Evolutionary conservation across 2,113 vertebrate species (phyloP).

Genomic region (Caranx ignobilis): DNA sequence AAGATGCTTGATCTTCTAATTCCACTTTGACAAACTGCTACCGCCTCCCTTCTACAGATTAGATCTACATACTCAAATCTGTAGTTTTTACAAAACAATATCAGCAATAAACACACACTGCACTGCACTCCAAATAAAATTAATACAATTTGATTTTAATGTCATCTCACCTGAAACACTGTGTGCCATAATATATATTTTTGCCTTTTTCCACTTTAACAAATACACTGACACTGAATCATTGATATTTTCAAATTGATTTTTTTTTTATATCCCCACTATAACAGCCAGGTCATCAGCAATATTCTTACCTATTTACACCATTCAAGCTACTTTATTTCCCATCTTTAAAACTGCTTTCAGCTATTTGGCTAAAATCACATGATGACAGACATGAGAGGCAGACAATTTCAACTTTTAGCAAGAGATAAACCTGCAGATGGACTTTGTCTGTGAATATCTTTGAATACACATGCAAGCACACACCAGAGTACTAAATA

Average conservation of each 20-base stretch:
- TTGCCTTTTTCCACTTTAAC: not conserved
- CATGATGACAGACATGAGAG: not conserved
- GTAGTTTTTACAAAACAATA: conserved; percentile 10
- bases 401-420: not conserved
- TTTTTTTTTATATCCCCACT: not conserved
- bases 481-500: not conserved
- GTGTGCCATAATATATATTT: conserved; percentile 1
- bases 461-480: not conserved
- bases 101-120: conserved; percentile 7
- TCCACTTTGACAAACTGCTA: conserved; percentile 25
- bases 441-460: not conserved
- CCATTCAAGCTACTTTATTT: not conserved
- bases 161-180: conserved; percentile 9
- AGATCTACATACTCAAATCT: conserved; percentile 18
- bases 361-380: conserved; percentile 5
- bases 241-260: not conserved
- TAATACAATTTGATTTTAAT: not conserved
- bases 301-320: not conserved
- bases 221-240: not conserved
- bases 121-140: not conserved
- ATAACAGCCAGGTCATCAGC: not conserved
- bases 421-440: not conserved
- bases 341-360: not conserved
- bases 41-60: conserved; percentile 9
- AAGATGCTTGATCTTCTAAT: conserved; percentile 12